Conservation (phyloP, 2,113 vertebrate species). For the Nannospalax galili region DNA sequence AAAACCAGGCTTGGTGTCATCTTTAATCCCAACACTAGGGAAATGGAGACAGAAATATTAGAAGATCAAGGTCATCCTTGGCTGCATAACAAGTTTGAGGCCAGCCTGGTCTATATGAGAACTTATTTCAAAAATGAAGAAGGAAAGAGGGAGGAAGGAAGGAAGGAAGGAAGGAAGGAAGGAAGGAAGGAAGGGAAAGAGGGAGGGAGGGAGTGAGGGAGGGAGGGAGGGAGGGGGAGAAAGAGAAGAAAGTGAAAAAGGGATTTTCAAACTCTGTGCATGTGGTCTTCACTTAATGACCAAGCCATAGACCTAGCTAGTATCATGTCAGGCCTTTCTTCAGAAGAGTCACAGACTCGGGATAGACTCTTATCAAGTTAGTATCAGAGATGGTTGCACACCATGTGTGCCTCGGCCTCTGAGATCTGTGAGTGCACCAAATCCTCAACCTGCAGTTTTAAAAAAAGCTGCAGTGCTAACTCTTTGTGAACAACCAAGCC, state of each 20-base stretch:
- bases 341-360: neutral
- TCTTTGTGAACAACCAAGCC: neutral
- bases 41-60: neutral
- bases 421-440: neutral
- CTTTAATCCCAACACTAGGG: no score
- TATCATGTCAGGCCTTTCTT: neutral
- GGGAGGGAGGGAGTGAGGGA: neutral
- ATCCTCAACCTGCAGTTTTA: neutral
- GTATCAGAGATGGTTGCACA: neutral
- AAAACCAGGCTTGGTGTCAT: no score
- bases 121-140: neutral
- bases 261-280: neutral
- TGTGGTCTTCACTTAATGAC: neutral
- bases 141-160: neutral
- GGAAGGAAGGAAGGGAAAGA: neutral
- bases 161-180: neutral
- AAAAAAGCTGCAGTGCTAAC: neutral
- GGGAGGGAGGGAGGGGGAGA: fast-evolving
- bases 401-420: fast-evolving
- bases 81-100: neutral
- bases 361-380: neutral
- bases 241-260: neutral
- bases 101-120: neutral
- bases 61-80: neutral
- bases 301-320: neutral